Evolutionary conservation across 2,113 vertebrate genomes (phyloP), one percentile per base, ranked within the genome.

Genomic region (Lota lota): DNA sequence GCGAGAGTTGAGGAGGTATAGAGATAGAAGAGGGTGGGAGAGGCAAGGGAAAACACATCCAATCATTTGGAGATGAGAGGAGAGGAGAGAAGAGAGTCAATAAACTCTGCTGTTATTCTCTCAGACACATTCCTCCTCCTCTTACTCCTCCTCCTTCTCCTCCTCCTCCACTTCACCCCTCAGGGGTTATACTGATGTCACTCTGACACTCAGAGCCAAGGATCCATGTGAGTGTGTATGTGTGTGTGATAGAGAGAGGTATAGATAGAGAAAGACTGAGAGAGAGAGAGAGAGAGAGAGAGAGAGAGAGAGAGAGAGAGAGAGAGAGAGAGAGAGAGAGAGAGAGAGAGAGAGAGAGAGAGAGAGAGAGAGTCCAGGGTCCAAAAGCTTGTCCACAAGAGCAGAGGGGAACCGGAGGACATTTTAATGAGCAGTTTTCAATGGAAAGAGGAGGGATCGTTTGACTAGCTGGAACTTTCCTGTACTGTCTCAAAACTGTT

Each of bases 391-490:
- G 85, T 90, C 83, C 81, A 82, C 80, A 59, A 85, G 83, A 84
- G 83, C 85, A 88, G 59, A 80, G 80, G 77, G 56, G 86, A 88
- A 82, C 76, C 72, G 84, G 79, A 81, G 87, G 79, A 87, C 80
- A 86, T 83, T 89, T 88, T 88, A 89, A 90, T 89, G 87, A 89
- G 85, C 81, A 87, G 74, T 82, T 89, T 85, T 87, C 83, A 88
- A 86, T 89, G 86, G 84, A 86, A 87, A 85, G 75, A 77, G 79
- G 76, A 84, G 83, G 81, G 75, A 82, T 69, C 74, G 75, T 75
- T 82, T 24, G 85, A 69, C 60, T 80, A 82, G 75, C 83, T 87
- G 81, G 79, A 87, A 86, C 79, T 88, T 89, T 88, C 86, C 88
- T 86, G 81, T 87, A 87, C 80, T 75, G 73, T 83, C 79, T 77